Conservation (phyloP, 2,113 vertebrate genomes). For the Thunnus maccoyii region DNA sequence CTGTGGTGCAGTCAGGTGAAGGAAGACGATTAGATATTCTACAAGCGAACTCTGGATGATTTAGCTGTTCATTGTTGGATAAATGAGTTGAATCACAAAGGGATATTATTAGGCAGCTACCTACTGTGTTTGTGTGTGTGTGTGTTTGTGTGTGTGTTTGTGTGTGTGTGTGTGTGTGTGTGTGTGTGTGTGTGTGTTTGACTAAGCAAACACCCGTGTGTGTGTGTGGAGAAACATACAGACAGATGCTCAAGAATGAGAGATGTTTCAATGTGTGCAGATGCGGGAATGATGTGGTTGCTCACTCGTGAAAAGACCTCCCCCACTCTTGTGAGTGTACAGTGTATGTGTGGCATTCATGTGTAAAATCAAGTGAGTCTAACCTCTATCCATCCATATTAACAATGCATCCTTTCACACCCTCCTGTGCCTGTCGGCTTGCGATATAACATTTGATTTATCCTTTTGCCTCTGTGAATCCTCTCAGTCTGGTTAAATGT, state of each 20-base stretch:
- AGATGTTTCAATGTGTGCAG: not conserved
- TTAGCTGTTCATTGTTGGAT: constrained; percentile 2
- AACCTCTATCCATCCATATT: constrained; percentile 8
- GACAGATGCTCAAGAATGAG: not conserved
- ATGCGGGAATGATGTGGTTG: constrained; percentile 11
- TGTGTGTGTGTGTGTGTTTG: constrained; percentile 13
- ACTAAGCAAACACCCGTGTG: not conserved
- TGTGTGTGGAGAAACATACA: not conserved
- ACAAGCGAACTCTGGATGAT: not conserved
- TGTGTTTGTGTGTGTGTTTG: not conserved
- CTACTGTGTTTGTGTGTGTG: not conserved
- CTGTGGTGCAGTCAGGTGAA: not conserved
- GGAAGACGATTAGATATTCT: constrained; percentile 16
- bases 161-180: not conserved
- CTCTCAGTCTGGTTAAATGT: constrained; percentile 43
- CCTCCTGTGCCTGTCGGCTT: constrained; percentile 25
- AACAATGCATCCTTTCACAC: constrained; percentile 38
- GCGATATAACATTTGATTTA: constrained; percentile 33
- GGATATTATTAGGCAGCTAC: not conserved
- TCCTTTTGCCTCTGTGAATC: constrained; percentile 20
- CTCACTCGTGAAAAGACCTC: not conserved
- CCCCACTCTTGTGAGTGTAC: not conserved
- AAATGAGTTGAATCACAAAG: constrained; percentile 20
- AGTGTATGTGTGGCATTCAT: not conserved
- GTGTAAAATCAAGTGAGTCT: constrained; percentile 1